Evolutionary conservation across 2,888 invertebrate genomes (phyloP), one percentile per base, ranked within the genome.

Genomic region (Pyrochroa serraticornis): DNA sequence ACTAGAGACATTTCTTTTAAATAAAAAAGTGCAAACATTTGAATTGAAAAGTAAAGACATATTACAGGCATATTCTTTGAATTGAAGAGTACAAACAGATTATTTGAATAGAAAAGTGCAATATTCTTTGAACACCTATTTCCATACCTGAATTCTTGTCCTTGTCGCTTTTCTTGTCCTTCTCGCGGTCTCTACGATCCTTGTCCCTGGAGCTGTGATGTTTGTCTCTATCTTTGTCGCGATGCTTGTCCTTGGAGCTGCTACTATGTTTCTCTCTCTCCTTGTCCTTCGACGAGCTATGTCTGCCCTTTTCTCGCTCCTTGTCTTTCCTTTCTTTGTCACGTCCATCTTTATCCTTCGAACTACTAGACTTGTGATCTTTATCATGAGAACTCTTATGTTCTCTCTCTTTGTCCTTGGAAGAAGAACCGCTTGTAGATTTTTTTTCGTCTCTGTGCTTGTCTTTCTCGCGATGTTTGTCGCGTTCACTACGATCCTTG

Each of bases 101-200:
- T n/a, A n/a, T n/a, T n/a, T n/a, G n/a, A n/a, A n/a, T n/a, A n/a
- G n/a, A n/a, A n/a, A n/a, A n/a, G n/a, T n/a, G n/a, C n/a, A n/a
- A n/a, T n/a, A n/a, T n/a, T n/a, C n/a, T n/a, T n/a, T n/a, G n/a
- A n/a, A n/a, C n/a, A n/a, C n/a, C n/a, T n/a, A n/a, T n/a, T n/a
- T n/a, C 69, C 54, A 80, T 76, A 13, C 82, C 78, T 46, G n/a
- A n/a, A n/a, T 77, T 85, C 78, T 82, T 84, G 68, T 86, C 84
- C 70, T 83, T 87, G 51, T 85, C 85, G 73, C n/a, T n/a, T n/a
- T n/a, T n/a, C n/a, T n/a, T n/a, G n/a, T n/a, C n/a, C n/a, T n/a
- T n/a, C n/a, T n/a, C n/a, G n/a, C n/a, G n/a, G n/a, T n/a, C n/a
- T n/a, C n/a, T n/a, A n/a, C n/a, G n/a, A n/a, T n/a, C n/a, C 84